Evolutionary conservation across 2,888 invertebrate genomes (phyloP).

Genomic region (Parnassius mnemosyne): DNA sequence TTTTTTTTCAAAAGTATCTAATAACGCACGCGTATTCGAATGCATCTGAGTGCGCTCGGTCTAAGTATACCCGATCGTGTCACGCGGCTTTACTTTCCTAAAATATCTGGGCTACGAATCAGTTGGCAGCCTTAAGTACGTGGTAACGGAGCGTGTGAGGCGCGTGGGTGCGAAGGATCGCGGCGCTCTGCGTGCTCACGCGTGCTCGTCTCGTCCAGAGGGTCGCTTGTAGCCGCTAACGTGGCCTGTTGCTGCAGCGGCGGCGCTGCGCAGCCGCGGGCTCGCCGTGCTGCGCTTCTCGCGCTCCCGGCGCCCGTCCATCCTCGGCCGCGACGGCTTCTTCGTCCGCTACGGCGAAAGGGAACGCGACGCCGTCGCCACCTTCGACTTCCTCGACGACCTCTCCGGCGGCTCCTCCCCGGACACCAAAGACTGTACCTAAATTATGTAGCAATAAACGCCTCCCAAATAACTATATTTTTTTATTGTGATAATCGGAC

Average conservation of each 20-base stretch:
- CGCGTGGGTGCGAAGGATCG: constrained; percentile 26
- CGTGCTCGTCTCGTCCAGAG: constrained; percentile 58
- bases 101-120: background rate
- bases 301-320: constrained; percentile 82
- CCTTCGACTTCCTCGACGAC: constrained; percentile 90
- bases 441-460: constrained; percentile 57
- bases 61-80: too few relatives aligned
- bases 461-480: constrained; percentile 64
- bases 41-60: too few relatives aligned
- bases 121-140: constrained; percentile 13
- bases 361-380: constrained; percentile 88
- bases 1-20: too few relatives aligned
- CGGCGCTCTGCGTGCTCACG: constrained; percentile 46
- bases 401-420: constrained; percentile 72
- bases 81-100: too few relatives aligned
- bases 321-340: constrained; percentile 88
- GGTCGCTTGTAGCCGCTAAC: constrained; percentile 55
- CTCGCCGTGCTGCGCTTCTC: constrained; percentile 77
- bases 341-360: constrained; percentile 89
- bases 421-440: constrained; percentile 73
- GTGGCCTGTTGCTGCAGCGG: constrained; percentile 74
- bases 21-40: too few relatives aligned
- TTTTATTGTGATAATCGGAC: constrained; percentile 56
- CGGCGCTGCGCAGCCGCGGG: constrained; percentile 80
- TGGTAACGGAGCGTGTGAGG: constrained; percentile 23